Conservation (phyloP, 64 coral and sea anemone genomes). For the Dendronephthya gigantea region DNA sequence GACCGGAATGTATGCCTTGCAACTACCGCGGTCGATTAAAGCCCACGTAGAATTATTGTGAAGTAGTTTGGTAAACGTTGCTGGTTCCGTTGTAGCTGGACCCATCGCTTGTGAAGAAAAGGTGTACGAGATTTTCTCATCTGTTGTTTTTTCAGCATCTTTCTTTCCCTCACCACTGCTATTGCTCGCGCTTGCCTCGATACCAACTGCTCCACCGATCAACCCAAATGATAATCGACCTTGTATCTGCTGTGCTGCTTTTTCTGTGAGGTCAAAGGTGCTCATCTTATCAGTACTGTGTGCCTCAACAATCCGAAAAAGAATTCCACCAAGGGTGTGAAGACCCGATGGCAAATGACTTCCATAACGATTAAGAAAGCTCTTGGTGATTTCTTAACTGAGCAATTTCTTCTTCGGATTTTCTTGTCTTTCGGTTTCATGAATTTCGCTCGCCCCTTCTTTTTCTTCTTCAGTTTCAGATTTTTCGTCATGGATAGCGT, state of each 20-base stretch:
- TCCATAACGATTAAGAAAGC: constrained; percentile 35
- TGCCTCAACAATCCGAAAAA: constrained; percentile 21
- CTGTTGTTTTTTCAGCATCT: not conserved
- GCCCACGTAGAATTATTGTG: constrained; percentile 22
- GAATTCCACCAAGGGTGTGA: constrained; percentile 38
- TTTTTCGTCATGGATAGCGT: not conserved
- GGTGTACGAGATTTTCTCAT: not conserved
- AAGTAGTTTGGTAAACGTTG: not conserved
- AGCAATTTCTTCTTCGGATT: too few species aligned
- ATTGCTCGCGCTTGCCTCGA: not conserved
- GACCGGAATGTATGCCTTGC: not conserved
- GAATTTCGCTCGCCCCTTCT: too few species aligned
- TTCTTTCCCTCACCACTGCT: not conserved
- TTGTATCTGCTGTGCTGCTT: not conserved
- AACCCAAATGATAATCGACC: constrained; percentile 9
- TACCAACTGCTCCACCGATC: not conserved
- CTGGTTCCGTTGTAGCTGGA: not conserved
- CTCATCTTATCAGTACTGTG: not conserved
- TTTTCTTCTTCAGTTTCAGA: too few species aligned
- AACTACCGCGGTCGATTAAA: constrained; percentile 8
- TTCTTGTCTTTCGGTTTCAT: too few species aligned
- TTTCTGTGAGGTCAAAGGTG: not conserved
- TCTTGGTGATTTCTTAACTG: not conserved
- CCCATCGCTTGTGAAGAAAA: not conserved
- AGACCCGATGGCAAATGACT: constrained; percentile 46